Base-by-base conservation (phyloP, 2,888 invertebrate genomes). In the Synergus laeviventris region DNA sequence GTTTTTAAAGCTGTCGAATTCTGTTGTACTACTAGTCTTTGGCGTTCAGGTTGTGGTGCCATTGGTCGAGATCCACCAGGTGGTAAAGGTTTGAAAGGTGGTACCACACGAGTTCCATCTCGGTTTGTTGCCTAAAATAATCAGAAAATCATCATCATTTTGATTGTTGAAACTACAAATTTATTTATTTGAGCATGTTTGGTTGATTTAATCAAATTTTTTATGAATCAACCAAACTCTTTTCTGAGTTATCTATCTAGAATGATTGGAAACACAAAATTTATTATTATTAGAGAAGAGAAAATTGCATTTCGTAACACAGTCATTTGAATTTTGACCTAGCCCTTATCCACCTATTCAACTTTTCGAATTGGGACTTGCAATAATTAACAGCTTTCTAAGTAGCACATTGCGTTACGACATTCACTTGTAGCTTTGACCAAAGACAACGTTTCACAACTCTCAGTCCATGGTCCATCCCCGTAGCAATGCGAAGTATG, bases 11-110 rank as follows among this genome's bases (percentile, higher is more conserved):
- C 73, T 3, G 89, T 89, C 31, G 85, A 84, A 76, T 90, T 90
- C 21, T 89, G 88, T 74, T 90, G 91, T 1, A 91, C 89, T 0
- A 89, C 84, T 42, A 90, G 81, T 76, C 86, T 86, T 77, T 90
- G 89, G 24, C 85, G 88, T 80, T 90, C 94, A 45, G 95, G 94
- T 73, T 96, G 96, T 81, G 96, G 93, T 0, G 95, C 96, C 89
- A 93, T 94, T 3, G 91, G 91, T 14, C 91, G 84, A 5, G 84
- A 78, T 7, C 81, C 85, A 3, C 89, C 94, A 36, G 94, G 93
- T 61, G 96, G 96, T 81, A 96, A 92, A 0, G 96, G 96, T 87
- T 93, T 95, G 91, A 97, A 97, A 0, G 96, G 94, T 45, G 97
- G 97, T 11, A 97, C 94, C 21, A 74, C 61, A 38, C 79, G 78